Base-by-base conservation (phyloP, 2,113 vertebrate species). In the Lampris megalopsis region DNA sequence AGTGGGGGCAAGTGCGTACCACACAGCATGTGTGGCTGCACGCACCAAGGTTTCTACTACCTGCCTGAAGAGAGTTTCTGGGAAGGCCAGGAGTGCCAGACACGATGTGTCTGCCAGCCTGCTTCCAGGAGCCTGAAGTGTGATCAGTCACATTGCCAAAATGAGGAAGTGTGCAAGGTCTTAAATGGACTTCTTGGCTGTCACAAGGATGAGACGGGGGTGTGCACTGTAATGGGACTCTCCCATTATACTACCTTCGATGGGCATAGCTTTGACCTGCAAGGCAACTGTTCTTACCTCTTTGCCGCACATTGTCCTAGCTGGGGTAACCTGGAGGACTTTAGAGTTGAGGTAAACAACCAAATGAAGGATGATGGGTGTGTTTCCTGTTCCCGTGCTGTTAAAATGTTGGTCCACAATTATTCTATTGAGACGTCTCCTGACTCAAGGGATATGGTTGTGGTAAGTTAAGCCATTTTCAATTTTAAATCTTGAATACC, bases 1-100 rank as follows among this genome's bases (percentile, higher is more conserved):
- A 87, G 88, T 48, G 73, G 60, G 37, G 71, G 74, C 3, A 58
- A 80, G 9, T 91, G 90, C 45, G 71, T 88, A 1, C 68, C 73
- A 11, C 72, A 47, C 8, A 36, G 50, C 24, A 75, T 80, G 60
- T 93, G 92, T 0, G 92, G 92, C 70, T 93, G 93, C 76, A 72
- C 84, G 76, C 75, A 81, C 50, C 81, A 91, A 0, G 66, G 82
- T 59, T 84, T 66, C 71, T 93, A 94, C 78, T 47, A 90, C 0
- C 83, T 84, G 42, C 70, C 88, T 0, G 82, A 84, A 35, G 85
- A 89, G 0, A 86, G 76, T 59, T 92, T 93, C 57, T 81, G 77
- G 80, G 58, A 36, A 0, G 66, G 42, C 2, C 1, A 50, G 42
- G 80, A 71, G 63, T 94, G 92, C 56, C 85, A 78, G 49, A 36